Evolutionary conservation across 2,113 vertebrate genomes (phyloP).

Genomic region (Oxyruncus cristatus): DNA sequence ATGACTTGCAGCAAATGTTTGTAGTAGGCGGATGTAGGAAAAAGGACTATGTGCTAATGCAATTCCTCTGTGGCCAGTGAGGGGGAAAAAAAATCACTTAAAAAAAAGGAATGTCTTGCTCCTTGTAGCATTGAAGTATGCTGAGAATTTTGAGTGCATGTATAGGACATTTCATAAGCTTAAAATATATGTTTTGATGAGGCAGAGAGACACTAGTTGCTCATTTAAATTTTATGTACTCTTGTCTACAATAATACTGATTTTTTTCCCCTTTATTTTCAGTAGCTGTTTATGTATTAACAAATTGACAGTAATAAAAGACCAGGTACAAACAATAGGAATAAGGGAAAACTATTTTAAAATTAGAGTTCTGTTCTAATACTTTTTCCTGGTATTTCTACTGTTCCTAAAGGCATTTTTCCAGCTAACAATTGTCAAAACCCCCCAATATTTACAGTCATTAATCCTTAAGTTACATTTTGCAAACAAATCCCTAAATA

Average conservation of each 20-base stretch:
- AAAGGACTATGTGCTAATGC: conserved; percentile 20
- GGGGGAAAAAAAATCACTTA: not conserved
- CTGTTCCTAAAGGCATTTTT: not conserved
- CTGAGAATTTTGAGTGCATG: not conserved
- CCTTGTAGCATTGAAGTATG: not conserved
- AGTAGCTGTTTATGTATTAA: not conserved
- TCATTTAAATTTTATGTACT: not conserved
- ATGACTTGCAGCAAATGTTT: conserved; percentile 57
- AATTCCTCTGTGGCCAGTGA: not conserved
- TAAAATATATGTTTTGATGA: not conserved
- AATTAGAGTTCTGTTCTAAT: not conserved
- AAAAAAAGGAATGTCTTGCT: not conserved
- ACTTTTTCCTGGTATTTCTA: not conserved
- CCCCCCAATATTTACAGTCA: not conserved
- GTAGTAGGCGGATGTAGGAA: conserved; percentile 37
- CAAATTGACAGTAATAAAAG: not conserved
- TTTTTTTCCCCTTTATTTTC: not conserved
- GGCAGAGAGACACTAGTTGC: not conserved
- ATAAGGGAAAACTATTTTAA: not conserved
- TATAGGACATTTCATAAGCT: not conserved
- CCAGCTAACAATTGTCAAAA: not conserved
- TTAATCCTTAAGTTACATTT: not conserved
- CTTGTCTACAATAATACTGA: not conserved
- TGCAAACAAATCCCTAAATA: not conserved
- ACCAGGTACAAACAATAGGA: not conserved